A percentile compares a stretch with the other conserved stretches of the same genome.
These are phyloP conservation scores for Hirtodrosophila alboralis DNA, from an alignment of 2,888 invertebrate genomes.

Conservation along the genomic window DNA sequence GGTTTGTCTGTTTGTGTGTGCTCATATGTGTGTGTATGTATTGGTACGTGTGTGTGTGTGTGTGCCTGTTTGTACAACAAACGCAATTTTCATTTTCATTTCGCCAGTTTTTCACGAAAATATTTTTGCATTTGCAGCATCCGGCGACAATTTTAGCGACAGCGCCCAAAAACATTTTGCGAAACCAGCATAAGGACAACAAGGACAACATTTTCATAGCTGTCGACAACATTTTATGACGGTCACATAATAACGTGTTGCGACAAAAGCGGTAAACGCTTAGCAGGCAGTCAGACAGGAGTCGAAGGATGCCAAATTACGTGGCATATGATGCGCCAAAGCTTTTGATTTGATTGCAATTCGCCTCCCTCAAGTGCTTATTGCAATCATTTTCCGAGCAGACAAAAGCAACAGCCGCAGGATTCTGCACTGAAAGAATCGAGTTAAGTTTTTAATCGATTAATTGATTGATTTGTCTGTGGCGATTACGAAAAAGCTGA, in stretches of 20 bases:
- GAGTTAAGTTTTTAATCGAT: conserved; percentile 22
- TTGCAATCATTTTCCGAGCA: no score
- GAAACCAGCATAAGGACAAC: conserved; percentile 53
- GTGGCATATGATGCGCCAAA: conserved; percentile 64
- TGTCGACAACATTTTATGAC: conserved; percentile 70
- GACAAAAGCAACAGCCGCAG: no score
- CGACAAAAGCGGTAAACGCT: conserved; percentile 44
- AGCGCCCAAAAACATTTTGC: conserved; percentile 54
- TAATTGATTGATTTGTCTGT: conserved; percentile 27
- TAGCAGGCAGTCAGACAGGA: background rate
- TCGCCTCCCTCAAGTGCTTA: conserved; percentile 22
- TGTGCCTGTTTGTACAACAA: conserved; percentile 21
- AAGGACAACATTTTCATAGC: conserved; percentile 43
- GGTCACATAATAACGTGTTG: conserved; percentile 68
- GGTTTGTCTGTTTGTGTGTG: conserved; percentile 4
- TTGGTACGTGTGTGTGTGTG: background rate
- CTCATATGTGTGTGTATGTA: conserved; percentile 10
- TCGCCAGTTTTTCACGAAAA: conserved; percentile 61
- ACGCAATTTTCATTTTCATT: conserved; percentile 71
- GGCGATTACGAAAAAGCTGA: background rate
- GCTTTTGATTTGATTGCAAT: conserved; percentile 70
- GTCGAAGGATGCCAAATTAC: conserved; percentile 67
- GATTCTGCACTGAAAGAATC: no score
- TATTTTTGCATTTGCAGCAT: conserved; percentile 78
- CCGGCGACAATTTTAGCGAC: conserved; percentile 65